phyloP scores from a whole-genome alignment of 2,888 invertebrate genomes.

The Zonitis immaculata region DNA sequence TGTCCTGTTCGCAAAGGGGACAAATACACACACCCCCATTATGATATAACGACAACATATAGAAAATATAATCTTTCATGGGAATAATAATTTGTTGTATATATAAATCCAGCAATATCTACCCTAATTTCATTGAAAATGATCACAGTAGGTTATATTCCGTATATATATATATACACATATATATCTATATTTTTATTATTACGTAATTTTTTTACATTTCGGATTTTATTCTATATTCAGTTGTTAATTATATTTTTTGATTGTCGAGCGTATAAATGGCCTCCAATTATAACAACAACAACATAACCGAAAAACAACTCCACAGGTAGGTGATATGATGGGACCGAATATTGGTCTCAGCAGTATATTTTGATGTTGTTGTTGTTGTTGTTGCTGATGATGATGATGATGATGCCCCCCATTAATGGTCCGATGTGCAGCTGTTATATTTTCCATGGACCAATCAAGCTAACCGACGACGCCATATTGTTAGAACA shows the following conservation, averaged over 20 bases:
- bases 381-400: conserved; percentile 30
- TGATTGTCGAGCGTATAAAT: conserved; percentile 26
- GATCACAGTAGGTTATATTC: conserved; percentile 1
- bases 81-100: no score
- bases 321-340: conserved; percentile 28
- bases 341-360: conserved; percentile 37
- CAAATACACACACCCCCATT: conserved; percentile 9
- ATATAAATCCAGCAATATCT: conserved; percentile 5
- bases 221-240: conserved; percentile 6
- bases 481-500: conserved; percentile 42
- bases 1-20: conserved; percentile 25
- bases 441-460: conserved; percentile 48
- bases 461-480: conserved; percentile 45
- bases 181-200: no score
- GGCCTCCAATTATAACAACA: conserved; percentile 8
- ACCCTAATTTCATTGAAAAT: conserved; percentile 1
- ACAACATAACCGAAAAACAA: conserved; percentile 2
- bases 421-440: conserved; percentile 46
- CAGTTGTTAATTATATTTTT: conserved; percentile 27
- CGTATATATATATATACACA: no score
- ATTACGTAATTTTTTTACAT: neutral
- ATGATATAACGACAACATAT: conserved; percentile 12
- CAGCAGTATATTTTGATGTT: no score
- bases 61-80: conserved; percentile 26
- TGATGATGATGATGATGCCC: no score